phyloP scores from a whole-genome alignment of 2,113 vertebrate genomes.

The Vombatus ursinus region DNA sequence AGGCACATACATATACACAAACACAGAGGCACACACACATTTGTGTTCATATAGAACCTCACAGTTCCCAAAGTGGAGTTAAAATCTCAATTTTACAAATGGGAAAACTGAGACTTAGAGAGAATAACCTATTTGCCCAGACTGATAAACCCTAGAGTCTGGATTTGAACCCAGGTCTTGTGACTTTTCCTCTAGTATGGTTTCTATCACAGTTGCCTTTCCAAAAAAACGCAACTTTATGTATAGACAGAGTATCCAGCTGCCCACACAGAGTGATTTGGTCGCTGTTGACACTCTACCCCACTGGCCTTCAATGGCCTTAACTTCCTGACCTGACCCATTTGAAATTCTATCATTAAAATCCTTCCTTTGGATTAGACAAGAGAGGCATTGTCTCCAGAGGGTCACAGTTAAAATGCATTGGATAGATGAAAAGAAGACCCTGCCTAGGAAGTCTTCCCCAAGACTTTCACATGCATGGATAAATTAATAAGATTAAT shows the following conservation, averaged over 20 bases:
- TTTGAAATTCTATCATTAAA: not conserved
- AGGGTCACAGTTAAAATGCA: not conserved
- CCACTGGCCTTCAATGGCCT: not conserved
- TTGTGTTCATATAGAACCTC: not conserved
- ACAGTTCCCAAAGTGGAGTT: not conserved
- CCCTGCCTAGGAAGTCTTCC: not conserved
- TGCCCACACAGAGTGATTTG: not conserved
- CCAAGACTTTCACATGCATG: not conserved
- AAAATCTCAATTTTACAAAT: not conserved
- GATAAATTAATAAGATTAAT: not conserved
- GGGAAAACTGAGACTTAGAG: not conserved
- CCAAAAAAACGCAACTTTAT: not conserved
- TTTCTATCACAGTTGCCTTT: not conserved
- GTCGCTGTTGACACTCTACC: not conserved
- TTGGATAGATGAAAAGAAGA: not conserved
- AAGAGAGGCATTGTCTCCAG: not conserved
- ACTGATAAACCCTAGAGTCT: not conserved
- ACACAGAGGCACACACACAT: not conserved
- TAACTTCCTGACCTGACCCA: not conserved
- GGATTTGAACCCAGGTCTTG: not conserved
- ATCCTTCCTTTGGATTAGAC: not conserved
- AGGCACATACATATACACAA: not conserved
- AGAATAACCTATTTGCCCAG: not conserved
- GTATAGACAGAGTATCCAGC: not conserved
- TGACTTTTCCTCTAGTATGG: not conserved